Evolutionary conservation across 2,888 invertebrate species (phyloP).

Genomic region (Phlogophora meticulosa): DNA sequence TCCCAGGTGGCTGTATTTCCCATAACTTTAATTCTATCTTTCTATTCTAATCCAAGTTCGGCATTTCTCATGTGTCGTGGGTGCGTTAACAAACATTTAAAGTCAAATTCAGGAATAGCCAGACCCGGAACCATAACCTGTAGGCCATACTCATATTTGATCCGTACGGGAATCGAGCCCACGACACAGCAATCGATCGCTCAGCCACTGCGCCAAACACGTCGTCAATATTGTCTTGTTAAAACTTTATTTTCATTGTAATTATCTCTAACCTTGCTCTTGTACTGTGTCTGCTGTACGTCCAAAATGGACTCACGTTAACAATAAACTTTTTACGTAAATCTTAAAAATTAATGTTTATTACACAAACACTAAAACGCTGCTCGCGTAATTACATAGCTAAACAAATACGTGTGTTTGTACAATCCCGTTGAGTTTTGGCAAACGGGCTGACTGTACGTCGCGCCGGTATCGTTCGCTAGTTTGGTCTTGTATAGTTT

Average conservation of each 20-base stretch:
- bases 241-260: background rate
- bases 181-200: no score
- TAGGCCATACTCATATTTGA: no score
- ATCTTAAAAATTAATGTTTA: conserved; percentile 27
- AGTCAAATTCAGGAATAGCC: no score
- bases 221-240: no score
- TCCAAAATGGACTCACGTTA: conserved; percentile 6
- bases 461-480: background rate
- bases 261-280: background rate
- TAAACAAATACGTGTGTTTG: conserved; percentile 64
- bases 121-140: no score
- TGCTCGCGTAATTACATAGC: conserved; percentile 58
- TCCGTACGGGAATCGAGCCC: no score
- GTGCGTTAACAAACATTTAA: no score
- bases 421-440: conserved; percentile 61
- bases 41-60: no score
- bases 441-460: conserved; percentile 38
- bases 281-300: background rate
- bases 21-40: background rate
- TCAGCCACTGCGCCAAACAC: no score
- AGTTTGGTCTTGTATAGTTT: conserved; percentile 13
- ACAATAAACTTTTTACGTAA: conserved; percentile 24
- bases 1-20: background rate
- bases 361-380: conserved; percentile 54
- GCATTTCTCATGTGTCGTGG: no score